A percentile compares a stretch with the other conserved stretches of the same genome.
Conservation (phyloP, 1,140 invertebrate genomes). For the Drosophila triauraria region DNA sequence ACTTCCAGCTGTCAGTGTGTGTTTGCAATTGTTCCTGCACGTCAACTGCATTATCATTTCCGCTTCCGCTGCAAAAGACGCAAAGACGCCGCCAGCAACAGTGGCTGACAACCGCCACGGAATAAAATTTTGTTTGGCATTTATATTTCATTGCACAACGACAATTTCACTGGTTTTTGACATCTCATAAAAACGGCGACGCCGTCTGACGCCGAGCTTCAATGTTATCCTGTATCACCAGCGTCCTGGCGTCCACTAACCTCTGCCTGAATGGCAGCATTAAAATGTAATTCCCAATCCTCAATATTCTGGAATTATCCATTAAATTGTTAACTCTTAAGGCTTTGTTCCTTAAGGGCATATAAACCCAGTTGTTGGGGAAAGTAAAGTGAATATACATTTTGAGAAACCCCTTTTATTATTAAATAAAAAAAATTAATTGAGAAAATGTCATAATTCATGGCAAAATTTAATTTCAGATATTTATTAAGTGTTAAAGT, state of each 20-base stretch:
- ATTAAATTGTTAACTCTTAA: background rate
- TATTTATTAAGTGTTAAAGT: conserved; percentile 10
- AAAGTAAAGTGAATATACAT: background rate
- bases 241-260: conserved; percentile 39
- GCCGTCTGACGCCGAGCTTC: conserved; percentile 5
- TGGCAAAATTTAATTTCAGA: conserved; percentile 2
- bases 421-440: background rate
- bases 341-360: too few relatives aligned
- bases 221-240: background rate
- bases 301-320: background rate
- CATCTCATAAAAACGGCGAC: conserved; percentile 70
- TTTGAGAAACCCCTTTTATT: background rate
- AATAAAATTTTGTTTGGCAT: conserved; percentile 80
- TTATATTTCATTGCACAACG: conserved; percentile 81
- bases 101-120: conserved; percentile 13
- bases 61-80: conserved; percentile 59
- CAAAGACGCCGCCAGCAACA: conserved; percentile 50
- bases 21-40: conserved; percentile 15
- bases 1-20: background rate
- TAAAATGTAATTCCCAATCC: background rate
- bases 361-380: too few relatives aligned
- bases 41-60: conserved; percentile 69
- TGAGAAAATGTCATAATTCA: background rate
- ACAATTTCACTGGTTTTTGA: conserved; percentile 72
- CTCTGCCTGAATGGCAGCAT: background rate